phyloP scores from a whole-genome alignment of 1,140 invertebrate species.

The Lasioglossum baleicum region DNA sequence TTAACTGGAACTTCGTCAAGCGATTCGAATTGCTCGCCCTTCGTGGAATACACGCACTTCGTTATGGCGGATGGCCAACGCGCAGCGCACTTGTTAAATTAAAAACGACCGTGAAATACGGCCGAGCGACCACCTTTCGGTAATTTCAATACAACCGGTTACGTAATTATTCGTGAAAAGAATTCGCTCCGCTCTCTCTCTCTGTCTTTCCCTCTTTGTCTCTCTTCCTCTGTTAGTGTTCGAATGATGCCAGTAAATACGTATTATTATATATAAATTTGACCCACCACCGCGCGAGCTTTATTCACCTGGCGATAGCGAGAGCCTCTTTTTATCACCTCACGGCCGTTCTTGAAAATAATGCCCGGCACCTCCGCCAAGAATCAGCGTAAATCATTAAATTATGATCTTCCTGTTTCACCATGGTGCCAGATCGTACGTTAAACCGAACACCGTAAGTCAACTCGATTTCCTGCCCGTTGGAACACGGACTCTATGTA shows the following conservation, averaged over 20 bases:
- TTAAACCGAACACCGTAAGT: conserved; percentile 10
- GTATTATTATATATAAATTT: conserved; percentile 6
- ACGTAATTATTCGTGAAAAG: background rate
- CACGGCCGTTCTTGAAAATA: background rate
- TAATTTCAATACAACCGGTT: conserved; percentile 8
- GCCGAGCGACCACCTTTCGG: conserved; percentile 28
- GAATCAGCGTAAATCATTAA: conserved; percentile 3
- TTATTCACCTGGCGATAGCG: background rate
- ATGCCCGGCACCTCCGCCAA: background rate
- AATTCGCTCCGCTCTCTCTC: background rate
- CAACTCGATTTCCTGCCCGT: background rate
- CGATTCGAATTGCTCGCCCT: conserved; percentile 32
- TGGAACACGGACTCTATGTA: too few relatives aligned
- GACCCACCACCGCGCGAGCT: background rate
- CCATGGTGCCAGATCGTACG: background rate
- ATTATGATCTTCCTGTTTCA: conserved; percentile 27
- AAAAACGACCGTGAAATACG: conserved; percentile 43
- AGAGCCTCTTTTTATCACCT: background rate
- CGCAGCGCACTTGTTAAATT: conserved; percentile 23
- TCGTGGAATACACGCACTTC: background rate
- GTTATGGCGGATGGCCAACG: background rate
- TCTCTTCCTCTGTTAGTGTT: too few relatives aligned
- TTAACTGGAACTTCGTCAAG: conserved; percentile 17
- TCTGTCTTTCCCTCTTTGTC: too few relatives aligned
- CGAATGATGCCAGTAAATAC: too few relatives aligned